Conservation (phyloP, 2,797 vertebrate genomes). For the Xiphophorus birchmanni region DNA sequence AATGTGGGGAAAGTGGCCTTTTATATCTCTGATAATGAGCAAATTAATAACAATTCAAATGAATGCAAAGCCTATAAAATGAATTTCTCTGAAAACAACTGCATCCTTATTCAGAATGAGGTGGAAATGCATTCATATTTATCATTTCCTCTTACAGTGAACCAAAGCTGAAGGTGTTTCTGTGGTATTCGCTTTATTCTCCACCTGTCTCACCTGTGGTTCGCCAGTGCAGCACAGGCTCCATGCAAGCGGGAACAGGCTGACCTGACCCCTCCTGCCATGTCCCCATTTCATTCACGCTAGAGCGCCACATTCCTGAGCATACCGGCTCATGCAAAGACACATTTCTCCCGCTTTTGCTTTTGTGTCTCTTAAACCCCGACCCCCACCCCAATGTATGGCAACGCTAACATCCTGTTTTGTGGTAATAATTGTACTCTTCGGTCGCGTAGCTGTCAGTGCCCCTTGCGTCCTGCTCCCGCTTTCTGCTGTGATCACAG, state of each 20-base stretch:
- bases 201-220: constrained; percentile 27
- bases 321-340: constrained; percentile 54
- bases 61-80: constrained; percentile 50
- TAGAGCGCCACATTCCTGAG: constrained; percentile 50
- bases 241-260: constrained; percentile 60
- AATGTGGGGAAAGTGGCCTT: constrained; percentile 25
- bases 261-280: constrained; percentile 58
- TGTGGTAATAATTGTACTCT: constrained; percentile 54
- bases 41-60: constrained; percentile 61
- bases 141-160: neutral
- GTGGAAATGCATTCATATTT: neutral
- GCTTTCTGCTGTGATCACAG: constrained; percentile 41
- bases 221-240: constrained; percentile 30
- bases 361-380: constrained; percentile 35
- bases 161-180: neutral
- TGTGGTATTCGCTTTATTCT: constrained; percentile 1
- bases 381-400: neutral
- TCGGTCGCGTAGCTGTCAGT: constrained; percentile 35
- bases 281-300: constrained; percentile 61
- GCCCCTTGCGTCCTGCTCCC: constrained; percentile 22
- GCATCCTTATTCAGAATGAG: neutral
- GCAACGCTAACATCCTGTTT: constrained; percentile 27
- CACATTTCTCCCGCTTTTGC: constrained; percentile 43
- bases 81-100: neutral
- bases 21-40: constrained; percentile 50